These are phyloP conservation scores for Erpobdella octoculata DNA, from an alignment of 2,888 invertebrate species.

Conservation along the genomic window DNA sequence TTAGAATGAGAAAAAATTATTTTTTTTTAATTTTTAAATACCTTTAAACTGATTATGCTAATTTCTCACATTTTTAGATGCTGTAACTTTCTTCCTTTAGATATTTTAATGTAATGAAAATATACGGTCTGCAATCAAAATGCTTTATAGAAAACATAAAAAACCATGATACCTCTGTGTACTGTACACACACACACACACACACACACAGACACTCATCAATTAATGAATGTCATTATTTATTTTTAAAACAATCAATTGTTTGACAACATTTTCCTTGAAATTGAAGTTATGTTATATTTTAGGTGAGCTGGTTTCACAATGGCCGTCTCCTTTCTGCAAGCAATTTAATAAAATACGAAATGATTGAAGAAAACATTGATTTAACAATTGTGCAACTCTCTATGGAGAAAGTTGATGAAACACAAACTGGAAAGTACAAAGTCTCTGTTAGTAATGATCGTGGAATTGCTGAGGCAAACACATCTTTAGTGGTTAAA, in stretches of 20 bases:
- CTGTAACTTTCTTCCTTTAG: too few species aligned
- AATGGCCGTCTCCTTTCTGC: conserved; percentile 41
- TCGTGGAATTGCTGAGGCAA: conserved; percentile 43
- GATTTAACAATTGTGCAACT: conserved; percentile 59
- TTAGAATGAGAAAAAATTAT: conserved; percentile 28
- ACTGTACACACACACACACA: too few species aligned
- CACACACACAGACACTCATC: too few species aligned
- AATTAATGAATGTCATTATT: too few species aligned
- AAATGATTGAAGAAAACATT: conserved; percentile 36
- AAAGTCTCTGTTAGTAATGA: conserved; percentile 46
- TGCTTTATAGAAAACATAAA: too few species aligned
- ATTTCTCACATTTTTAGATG: too few species aligned
- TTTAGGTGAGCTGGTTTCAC: conserved; percentile 47
- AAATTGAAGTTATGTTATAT: background rate
- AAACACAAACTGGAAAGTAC: conserved; percentile 48
- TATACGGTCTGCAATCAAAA: too few species aligned
- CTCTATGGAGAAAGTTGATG: conserved; percentile 57
- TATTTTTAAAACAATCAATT: background rate
- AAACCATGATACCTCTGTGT: too few species aligned
- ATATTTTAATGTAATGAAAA: too few species aligned
- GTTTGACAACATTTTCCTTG: background rate
- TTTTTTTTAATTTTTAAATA: background rate
- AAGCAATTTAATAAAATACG: conserved; percentile 26
- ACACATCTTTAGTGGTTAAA: conserved; percentile 48
- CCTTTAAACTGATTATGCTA: background rate